These are phyloP conservation scores for Cotesia congregata DNA, from an alignment of 2,888 invertebrate genomes.

Conservation along the genomic window DNA sequence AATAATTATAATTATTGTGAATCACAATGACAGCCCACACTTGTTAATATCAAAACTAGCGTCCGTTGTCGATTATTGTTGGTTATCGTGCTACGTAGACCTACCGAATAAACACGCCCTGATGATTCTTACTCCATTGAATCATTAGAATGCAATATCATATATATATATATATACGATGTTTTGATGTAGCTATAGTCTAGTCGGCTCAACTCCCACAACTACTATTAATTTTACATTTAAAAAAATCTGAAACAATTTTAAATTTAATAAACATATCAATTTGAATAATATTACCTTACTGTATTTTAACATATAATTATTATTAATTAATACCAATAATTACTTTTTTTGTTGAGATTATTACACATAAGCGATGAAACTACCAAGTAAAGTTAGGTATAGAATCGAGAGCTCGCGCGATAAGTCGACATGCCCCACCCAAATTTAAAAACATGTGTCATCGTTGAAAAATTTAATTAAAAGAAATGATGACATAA, in stretches of 20 bases:
- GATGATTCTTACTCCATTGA: constrained; percentile 7
- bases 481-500: not conserved
- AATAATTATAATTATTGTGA: constrained; percentile 8
- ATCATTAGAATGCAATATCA: not conserved
- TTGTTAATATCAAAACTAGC: constrained; percentile 18
- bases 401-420: constrained; percentile 20
- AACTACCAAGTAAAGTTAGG: not conserved
- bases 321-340: too few relatives aligned
- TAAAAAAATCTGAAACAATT: too few relatives aligned
- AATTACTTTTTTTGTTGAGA: too few relatives aligned
- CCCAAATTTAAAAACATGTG: constrained; percentile 3
- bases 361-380: too few relatives aligned
- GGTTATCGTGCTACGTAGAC: constrained; percentile 19
- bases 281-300: too few relatives aligned
- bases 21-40: not conserved
- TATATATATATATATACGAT: not conserved
- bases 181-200: constrained; percentile 12
- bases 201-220: not conserved
- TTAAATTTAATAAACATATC: too few relatives aligned
- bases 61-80: constrained; percentile 1
- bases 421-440: constrained; percentile 7
- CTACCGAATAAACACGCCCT: constrained; percentile 36
- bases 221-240: not conserved
- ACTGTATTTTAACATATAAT: too few relatives aligned
- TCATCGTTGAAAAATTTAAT: not conserved